Evolutionary conservation across 2,113 vertebrate genomes (phyloP).

Genomic region (Labeo catla): DNA sequence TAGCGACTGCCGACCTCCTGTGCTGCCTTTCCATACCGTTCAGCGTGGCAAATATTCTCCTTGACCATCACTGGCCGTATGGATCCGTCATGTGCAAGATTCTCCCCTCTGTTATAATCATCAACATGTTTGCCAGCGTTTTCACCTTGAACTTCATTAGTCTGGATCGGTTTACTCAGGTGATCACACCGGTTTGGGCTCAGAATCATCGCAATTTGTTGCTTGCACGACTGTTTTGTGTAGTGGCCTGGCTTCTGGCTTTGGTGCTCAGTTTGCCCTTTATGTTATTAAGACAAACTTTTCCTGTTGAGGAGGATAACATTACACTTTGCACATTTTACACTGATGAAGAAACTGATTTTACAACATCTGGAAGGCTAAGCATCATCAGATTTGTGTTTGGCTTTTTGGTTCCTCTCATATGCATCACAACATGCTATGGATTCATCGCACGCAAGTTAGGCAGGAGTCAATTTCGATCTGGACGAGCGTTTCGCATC

Average conservation of each 20-base stretch:
- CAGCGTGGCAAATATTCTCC: conserved; percentile 68
- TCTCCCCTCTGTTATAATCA: conserved; percentile 72
- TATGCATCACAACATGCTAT: conserved; percentile 74
- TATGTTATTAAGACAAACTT: conserved; percentile 70
- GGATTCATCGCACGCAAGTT: conserved; percentile 65
- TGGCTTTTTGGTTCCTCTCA: conserved; percentile 78
- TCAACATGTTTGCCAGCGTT: conserved; percentile 85
- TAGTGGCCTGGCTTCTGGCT: conserved; percentile 73
- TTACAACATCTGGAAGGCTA: not conserved
- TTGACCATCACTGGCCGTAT: conserved; percentile 75
- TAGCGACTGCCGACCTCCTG: conserved; percentile 78
- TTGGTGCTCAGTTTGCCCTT: conserved; percentile 73
- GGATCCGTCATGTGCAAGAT: conserved; percentile 79
- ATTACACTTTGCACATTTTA: conserved; percentile 5
- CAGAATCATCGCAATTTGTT: conserved; percentile 77
- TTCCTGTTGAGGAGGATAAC: not conserved
- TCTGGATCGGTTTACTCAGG: conserved; percentile 78
- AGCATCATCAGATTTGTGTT: conserved; percentile 65
- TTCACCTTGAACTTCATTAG: conserved; percentile 78
- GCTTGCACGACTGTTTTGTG: conserved; percentile 52
- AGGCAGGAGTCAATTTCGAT: conserved; percentile 54
- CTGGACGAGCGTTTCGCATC: conserved; percentile 68
- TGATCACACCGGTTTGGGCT: conserved; percentile 81
- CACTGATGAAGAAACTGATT: not conserved
- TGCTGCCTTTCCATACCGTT: conserved; percentile 82